A percentile compares a stretch with the other conserved stretches of the same genome.
Conservation (phyloP, 2,888 invertebrate species). For the Conus canariensis region DNA sequence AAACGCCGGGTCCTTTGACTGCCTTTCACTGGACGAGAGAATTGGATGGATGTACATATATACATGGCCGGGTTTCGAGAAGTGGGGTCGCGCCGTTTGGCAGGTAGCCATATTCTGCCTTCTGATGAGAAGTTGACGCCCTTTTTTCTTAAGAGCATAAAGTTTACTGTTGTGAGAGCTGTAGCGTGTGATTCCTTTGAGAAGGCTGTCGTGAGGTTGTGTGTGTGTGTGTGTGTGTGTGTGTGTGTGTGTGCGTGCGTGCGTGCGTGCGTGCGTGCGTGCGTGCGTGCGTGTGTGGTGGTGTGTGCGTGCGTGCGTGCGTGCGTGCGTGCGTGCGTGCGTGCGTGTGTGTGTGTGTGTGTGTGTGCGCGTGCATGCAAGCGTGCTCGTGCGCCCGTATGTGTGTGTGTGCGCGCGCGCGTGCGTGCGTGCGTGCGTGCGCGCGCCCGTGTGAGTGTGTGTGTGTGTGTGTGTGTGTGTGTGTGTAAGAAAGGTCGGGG, state of each 20-base stretch:
- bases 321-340: background rate
- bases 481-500: background rate
- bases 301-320: background rate
- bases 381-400: background rate
- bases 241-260: background rate
- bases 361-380: background rate
- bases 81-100: too few species aligned
- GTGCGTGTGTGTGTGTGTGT: background rate
- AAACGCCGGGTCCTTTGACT: too few species aligned
- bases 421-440: background rate
- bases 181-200: too few species aligned
- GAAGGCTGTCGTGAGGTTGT: background rate
- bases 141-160: too few species aligned
- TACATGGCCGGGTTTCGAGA: too few species aligned
- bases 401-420: background rate
- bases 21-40: too few species aligned
- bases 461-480: slow-evolving; percentile 4
- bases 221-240: background rate
- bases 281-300: background rate
- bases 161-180: too few species aligned
- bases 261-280: background rate
- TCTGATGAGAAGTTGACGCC: too few species aligned
- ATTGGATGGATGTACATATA: too few species aligned
- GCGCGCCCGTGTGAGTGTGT: background rate
- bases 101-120: too few species aligned